Base-by-base conservation (phyloP, 1,140 invertebrate species). In the Euwallacea fornicatus region DNA sequence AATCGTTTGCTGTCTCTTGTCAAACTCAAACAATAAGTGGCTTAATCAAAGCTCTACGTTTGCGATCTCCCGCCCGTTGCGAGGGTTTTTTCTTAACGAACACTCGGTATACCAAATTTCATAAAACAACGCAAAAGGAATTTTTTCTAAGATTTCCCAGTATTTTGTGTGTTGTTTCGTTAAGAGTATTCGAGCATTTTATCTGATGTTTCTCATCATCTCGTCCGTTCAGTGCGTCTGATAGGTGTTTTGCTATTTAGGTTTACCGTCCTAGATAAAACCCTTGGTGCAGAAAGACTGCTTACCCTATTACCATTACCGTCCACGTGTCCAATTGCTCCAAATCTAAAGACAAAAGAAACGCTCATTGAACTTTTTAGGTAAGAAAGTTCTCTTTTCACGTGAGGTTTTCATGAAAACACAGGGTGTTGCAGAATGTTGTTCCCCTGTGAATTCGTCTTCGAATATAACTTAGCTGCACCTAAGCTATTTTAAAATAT, bases 231-330 rank as follows among this genome's bases (percentile, higher is more conserved):
- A 2, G 21, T 33, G 21, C 21, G 4, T 33, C 21, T 33, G 21
- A 33, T 33, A 33, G 4, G 4, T 33, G 21, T 33, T 33, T 33
- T 33, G 21, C 21, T 33, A 33, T 33, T 33, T 66, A 81, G 80
- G 80, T 96, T 96, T 81, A 86, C 91, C 41, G 90, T 96, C 41
- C 88, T 88, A 75, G 94, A 96, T 82, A 87, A 85, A 54, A 87
- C 87, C 41, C 85, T 93, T 43, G 92, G 92, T 82, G 92, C 93
- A 2, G 93, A 96, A 79, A 86, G 93, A 70, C 83, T 97, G 55
- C 82, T 96, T 61, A 94, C 91, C 2, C 83, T 96, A 75, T 88
- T 93, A 73, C 90, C 90, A 6, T 81, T 88, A 47, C 86, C 84
- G 68, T 81, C 84, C 71, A 85, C 85, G 60, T 88, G 89, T 78